Evolutionary conservation across 2,113 vertebrate species (phyloP), one percentile per base, ranked within the genome.

Genomic region (Catharus minimus): DNA sequence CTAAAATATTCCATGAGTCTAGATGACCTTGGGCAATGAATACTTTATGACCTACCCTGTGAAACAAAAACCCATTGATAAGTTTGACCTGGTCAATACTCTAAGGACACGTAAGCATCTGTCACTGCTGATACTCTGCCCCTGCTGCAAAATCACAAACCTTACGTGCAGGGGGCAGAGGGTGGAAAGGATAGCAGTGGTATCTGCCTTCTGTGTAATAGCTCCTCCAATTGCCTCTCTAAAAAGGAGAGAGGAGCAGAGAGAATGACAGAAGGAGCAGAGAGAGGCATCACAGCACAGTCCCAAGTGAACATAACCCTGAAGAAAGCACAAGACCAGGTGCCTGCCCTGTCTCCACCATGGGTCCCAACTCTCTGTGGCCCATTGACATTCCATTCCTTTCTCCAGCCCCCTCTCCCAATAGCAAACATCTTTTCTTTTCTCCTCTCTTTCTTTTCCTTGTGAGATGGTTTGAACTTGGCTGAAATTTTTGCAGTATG

Each of bases 71-170:
- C 86, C 86, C 77, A 95, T 86, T 92, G 93, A 95, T 96, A 95
- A 96, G 90, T 96, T 96, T 96, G 93, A 96, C 94, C 95, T 94
- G 95, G 95, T 95, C 94, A 93, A 82, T 90, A 86, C 93, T 56
- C 36, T 27, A 50, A 84, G 86, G 74, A 82, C 77, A 55, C 30
- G 6, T 67, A 57, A 79, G 89, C 55, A 79, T 55, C 90, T 93
- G 83, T 95, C 94, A 95, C 74, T 95, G 88, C 55, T 93, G 93
- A 94, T 94, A 93, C 36, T 71, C 58, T 96, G 83, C 81, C 81
- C 75, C 87, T 3, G 2, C 38, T 46, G 50, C 84, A 91, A 89
- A 91, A 95, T 95, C 95, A 96, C 87, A 89, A 85, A 57, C 74
- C 89, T 53, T 33, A 58, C 0, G 78, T 79, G 71, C 33, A 49